Conservation (phyloP, 2,113 vertebrate genomes). For the Aplodontia rufa region DNA sequence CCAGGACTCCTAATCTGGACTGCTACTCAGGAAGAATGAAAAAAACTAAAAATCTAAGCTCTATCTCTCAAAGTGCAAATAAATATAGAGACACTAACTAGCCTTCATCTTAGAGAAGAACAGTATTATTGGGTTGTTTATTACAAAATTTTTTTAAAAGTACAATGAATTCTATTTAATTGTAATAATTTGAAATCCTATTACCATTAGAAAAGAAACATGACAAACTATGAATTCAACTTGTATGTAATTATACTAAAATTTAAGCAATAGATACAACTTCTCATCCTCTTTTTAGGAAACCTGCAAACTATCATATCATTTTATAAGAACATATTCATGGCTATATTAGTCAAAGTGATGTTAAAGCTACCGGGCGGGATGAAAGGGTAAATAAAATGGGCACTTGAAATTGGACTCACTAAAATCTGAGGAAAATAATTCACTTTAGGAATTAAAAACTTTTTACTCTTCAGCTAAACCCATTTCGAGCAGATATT, state of each 20-base stretch:
- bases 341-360: background rate
- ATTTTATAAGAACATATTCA: background rate
- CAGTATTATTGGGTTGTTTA: background rate
- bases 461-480: background rate
- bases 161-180: background rate
- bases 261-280: background rate
- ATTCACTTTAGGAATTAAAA: slow-evolving; percentile 53
- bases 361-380: background rate
- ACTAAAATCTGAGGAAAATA: slow-evolving; percentile 27
- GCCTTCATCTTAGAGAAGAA: background rate
- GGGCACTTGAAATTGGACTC: slow-evolving; percentile 6
- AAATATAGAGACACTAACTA: background rate
- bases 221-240: background rate
- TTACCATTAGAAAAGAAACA: background rate
- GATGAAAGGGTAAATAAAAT: slow-evolving; percentile 26
- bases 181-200: background rate
- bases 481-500: slow-evolving; percentile 10
- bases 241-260: slow-evolving; percentile 13
- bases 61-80: slow-evolving; percentile 21
- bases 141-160: background rate
- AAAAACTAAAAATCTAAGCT: background rate
- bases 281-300: background rate
- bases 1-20: background rate
- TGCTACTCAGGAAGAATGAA: background rate
- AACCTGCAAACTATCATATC: background rate